Evolutionary conservation across 2,113 vertebrate species (phyloP), one percentile per base, ranked within the genome.

Genomic region (Gallinago undulata): DNA sequence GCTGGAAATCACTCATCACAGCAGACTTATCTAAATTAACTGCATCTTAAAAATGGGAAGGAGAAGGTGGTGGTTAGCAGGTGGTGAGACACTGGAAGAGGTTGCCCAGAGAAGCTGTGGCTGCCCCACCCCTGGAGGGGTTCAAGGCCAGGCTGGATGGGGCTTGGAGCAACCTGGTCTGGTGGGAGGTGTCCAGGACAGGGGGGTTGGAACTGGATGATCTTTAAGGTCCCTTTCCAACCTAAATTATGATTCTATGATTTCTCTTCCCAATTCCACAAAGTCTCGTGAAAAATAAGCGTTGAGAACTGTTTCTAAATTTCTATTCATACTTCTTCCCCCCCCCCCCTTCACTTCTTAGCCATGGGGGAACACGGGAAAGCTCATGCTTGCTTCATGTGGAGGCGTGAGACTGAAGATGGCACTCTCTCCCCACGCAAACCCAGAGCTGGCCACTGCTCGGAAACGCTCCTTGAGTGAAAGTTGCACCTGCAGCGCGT

Each of bases 341-440:
- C 12, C 19, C 45, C 47, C 64, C 41, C 39, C 5, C 39, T 39
- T 75, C n/a, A 41, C 35, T 77, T 60, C 35, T 47, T 35, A 68
- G 77, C 39, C n/a, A 48, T 5, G 1, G 0, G 53, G 11, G 45
- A 87, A 79, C 30, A 31, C 33, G 18, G 31, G 30, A 27, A 92
- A 86, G 41, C 59, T 92, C 70, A 82, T 64, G 9, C 21, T 75
- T 75, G 60, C 41, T 67, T 83, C 73, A 83, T 1, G 8, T 7
- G 30, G 72, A 84, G 80, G 86, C 11, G 10, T 72, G 95, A 53
- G 94, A 98, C 98, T 98, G 98, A 98, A 98, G 98, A 98, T 98
- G 98, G 98, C 97, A 98, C 98, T 98, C 96, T 99, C 97, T 98
- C 97, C 96, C 97, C 97, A 70, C 47, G 66, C 70, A 90, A 95